Evolutionary conservation across 1,140 invertebrate species (phyloP).

Genomic region (Nasonia giraulti): DNA sequence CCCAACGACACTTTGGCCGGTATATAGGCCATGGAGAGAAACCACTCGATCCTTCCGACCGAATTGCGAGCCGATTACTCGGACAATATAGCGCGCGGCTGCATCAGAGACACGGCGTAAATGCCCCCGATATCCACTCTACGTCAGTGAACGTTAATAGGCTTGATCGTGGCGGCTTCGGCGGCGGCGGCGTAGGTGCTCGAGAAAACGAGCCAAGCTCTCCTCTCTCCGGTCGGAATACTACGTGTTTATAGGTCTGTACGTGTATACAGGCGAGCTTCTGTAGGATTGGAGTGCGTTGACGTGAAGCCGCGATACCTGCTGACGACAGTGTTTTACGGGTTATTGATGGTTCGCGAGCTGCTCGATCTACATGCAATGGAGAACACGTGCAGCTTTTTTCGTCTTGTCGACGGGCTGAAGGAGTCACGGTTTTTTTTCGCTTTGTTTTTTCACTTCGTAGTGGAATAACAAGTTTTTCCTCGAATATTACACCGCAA

Average conservation of each 20-base stretch:
- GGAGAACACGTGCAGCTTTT: background rate
- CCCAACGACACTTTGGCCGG: background rate
- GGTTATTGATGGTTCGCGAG: slow-evolving; percentile 30
- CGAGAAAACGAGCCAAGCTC: slow-evolving; percentile 24
- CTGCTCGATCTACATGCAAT: background rate
- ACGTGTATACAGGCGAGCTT: background rate
- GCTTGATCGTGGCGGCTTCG: slow-evolving; percentile 11
- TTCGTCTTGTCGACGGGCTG: background rate
- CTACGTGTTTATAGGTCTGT: background rate
- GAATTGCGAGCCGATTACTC: slow-evolving; percentile 18
- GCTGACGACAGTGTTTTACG: slow-evolving; percentile 36
- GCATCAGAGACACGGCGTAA: background rate
- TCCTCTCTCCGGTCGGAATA: background rate
- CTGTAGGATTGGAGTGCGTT: background rate
- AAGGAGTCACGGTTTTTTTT: background rate
- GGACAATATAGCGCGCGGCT: slow-evolving; percentile 6
- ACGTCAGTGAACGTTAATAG: slow-evolving; percentile 33
- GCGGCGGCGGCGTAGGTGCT: background rate
- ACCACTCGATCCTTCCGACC: slow-evolving; percentile 29
- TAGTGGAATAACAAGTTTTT: too few species aligned
- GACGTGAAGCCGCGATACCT: slow-evolving; percentile 24
- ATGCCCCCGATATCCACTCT: slow-evolving; percentile 32
- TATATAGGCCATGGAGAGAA: background rate
- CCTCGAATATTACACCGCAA: too few species aligned
- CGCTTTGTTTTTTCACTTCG: background rate